A percentile compares a stretch with the other conserved stretches of the same genome.
Conservation (phyloP, 35 echinoderm and acorn worm genomes). For the Lytechinus pictus region DNA sequence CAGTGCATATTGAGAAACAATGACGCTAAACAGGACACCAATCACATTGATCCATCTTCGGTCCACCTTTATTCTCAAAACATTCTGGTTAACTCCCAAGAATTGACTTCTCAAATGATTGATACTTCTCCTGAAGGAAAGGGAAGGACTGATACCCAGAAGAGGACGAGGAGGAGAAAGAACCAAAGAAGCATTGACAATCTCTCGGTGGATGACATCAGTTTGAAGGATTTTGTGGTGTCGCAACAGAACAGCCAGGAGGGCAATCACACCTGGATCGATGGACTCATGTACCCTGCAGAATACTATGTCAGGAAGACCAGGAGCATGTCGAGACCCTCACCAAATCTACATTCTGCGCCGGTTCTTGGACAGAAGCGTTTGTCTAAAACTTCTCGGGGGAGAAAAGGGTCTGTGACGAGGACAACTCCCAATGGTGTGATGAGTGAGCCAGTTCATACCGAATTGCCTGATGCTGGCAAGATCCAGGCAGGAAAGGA, state of each 20-base stretch:
- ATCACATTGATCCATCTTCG: background rate
- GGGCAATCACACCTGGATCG: conserved; percentile 72
- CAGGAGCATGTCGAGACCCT: conserved; percentile 66
- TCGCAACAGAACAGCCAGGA: conserved; percentile 56
- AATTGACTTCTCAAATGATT: background rate
- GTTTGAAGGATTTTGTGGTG: conserved; percentile 64
- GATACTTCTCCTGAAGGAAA: background rate
- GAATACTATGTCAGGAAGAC: conserved; percentile 88
- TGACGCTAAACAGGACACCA: background rate
- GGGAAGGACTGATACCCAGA: conserved; percentile 6
- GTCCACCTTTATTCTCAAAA: background rate
- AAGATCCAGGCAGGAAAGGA: background rate
- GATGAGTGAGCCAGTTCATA: background rate
- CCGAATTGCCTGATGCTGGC: background rate
- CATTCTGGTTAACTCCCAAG: background rate
- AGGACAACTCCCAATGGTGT: background rate
- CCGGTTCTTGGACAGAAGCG: background rate
- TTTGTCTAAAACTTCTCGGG: background rate
- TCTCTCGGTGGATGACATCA: conserved; percentile 59
- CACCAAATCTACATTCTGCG: conserved; percentile 2
- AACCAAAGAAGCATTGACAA: conserved; percentile 50
- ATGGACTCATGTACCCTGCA: conserved; percentile 76
- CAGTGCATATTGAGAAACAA: background rate
- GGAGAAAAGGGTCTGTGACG: background rate
- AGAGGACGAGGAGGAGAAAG: conserved; percentile 1